phyloP scores from a whole-genome alignment of 1,140 invertebrate genomes.

The Wiebesia pumilae region DNA sequence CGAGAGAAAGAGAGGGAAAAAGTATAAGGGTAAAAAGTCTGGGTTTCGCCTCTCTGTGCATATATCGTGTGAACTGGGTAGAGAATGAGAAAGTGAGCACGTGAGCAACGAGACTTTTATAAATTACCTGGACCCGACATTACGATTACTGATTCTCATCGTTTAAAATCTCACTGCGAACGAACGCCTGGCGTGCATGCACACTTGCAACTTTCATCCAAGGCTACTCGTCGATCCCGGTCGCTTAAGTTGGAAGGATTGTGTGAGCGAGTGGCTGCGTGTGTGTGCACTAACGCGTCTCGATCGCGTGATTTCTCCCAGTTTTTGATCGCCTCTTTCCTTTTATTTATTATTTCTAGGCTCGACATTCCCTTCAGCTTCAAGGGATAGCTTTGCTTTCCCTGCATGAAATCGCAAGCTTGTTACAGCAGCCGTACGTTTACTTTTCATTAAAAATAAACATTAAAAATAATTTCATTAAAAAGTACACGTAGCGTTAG shows the following conservation, averaged over 20 bases:
- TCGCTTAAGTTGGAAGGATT: not conserved
- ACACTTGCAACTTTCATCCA: no score
- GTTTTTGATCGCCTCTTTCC: not conserved
- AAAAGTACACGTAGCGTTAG: not conserved
- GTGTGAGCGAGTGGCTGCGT: not conserved
- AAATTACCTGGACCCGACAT: constrained; percentile 70
- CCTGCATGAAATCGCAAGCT: not conserved
- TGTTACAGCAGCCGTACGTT: not conserved
- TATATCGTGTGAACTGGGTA: not conserved
- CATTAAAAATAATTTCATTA: no score
- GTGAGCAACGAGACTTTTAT: constrained; percentile 63
- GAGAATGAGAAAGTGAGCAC: not conserved
- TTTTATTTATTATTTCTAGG: constrained; percentile 14
- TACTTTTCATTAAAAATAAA: not conserved
- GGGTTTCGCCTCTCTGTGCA: not conserved
- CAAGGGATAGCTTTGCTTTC: not conserved
- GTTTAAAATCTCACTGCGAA: not conserved
- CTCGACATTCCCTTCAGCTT: not conserved
- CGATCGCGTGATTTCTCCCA: constrained; percentile 15
- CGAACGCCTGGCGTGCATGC: no score
- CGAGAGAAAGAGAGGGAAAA: not conserved
- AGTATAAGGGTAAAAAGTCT: constrained; percentile 15
- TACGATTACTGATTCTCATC: constrained; percentile 63
- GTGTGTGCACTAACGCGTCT: not conserved
- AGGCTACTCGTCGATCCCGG: not conserved